Percentiles rank a stretch among this genome's conserved stretches.
Evolutionary conservation across 2,888 invertebrate species (phyloP).

Genomic region (Netelia fuscicornis): DNA sequence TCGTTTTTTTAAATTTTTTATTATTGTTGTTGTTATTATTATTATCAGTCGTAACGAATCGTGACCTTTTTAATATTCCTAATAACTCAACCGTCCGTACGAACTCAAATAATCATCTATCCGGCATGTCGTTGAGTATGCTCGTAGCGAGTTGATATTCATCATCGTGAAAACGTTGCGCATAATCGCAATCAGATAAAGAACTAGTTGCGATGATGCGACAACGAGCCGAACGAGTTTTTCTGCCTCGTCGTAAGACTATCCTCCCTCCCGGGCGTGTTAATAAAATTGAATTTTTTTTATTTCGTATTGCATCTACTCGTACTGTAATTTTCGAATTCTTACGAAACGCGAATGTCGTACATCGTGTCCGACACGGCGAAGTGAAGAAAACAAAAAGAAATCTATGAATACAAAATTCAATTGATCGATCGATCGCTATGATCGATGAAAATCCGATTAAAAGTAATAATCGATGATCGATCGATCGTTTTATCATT

Average conservation of each 20-base stretch:
- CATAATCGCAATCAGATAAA: slow-evolving; percentile 22
- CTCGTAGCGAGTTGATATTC: neutral
- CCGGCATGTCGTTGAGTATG: neutral
- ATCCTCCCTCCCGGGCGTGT: neutral
- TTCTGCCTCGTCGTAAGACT: neutral
- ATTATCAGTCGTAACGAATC: slow-evolving; percentile 26
- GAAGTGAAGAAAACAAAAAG: neutral
- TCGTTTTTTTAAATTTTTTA: neutral
- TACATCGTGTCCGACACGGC: neutral
- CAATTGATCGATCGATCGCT: neutral
- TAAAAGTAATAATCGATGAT: neutral
- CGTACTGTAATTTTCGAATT: neutral
- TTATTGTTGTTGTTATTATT: slow-evolving; percentile 17
- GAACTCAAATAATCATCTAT: slow-evolving; percentile 16
- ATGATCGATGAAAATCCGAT: no score
- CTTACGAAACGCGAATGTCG: neutral
- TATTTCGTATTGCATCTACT: neutral
- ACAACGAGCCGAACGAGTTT: slow-evolving; percentile 3
- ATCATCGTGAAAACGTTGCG: neutral
- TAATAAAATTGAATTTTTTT: neutral
- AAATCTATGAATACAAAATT: neutral
- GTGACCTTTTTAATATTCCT: slow-evolving; percentile 45
- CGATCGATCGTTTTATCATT: neutral
- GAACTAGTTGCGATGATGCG: slow-evolving; percentile 35
- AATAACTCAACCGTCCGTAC: neutral